Conservation (phyloP, 1,140 invertebrate genomes). For the Cydia pomonella region DNA sequence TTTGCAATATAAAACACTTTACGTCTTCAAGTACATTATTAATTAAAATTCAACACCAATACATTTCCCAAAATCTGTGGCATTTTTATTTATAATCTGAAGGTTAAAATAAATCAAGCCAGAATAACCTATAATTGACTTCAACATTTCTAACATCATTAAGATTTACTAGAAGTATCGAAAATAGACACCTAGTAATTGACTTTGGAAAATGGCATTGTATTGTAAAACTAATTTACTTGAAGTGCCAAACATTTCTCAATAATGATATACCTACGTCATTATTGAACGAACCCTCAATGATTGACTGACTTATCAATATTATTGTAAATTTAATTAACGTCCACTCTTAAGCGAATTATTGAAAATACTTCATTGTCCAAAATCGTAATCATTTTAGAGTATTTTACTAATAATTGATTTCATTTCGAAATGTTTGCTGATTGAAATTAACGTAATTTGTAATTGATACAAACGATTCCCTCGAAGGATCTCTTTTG, state of each 20-base stretch:
- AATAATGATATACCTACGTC: constrained; percentile 6
- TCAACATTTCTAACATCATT: not conserved
- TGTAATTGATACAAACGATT: constrained; percentile 57
- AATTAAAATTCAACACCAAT: too few species aligned
- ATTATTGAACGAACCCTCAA: constrained; percentile 1
- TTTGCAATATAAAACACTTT: not conserved
- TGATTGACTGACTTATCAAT: constrained; percentile 31
- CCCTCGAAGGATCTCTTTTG: constrained; percentile 71
- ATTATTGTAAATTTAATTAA: constrained; percentile 33
- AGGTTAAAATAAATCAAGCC: too few species aligned
- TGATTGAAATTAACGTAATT: constrained; percentile 47
- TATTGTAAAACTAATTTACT: constrained; percentile 14
- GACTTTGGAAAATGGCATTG: not conserved
- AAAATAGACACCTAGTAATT: not conserved
- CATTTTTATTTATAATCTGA: too few species aligned
- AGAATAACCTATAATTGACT: too few species aligned
- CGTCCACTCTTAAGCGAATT: constrained; percentile 28
- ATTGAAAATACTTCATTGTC: constrained; percentile 27
- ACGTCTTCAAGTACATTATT: not conserved
- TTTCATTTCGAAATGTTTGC: constrained; percentile 46
- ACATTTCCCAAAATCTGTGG: too few species aligned
- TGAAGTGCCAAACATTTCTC: not conserved
- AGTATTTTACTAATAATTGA: constrained; percentile 20
- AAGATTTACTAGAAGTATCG: not conserved
- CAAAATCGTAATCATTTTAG: constrained; percentile 24